A percentile compares a stretch with the other conserved stretches of the same genome.
These are phyloP conservation scores for Acrocephalus arundinaceus DNA, from an alignment of 2,113 vertebrate genomes.

Conservation along the genomic window DNA sequence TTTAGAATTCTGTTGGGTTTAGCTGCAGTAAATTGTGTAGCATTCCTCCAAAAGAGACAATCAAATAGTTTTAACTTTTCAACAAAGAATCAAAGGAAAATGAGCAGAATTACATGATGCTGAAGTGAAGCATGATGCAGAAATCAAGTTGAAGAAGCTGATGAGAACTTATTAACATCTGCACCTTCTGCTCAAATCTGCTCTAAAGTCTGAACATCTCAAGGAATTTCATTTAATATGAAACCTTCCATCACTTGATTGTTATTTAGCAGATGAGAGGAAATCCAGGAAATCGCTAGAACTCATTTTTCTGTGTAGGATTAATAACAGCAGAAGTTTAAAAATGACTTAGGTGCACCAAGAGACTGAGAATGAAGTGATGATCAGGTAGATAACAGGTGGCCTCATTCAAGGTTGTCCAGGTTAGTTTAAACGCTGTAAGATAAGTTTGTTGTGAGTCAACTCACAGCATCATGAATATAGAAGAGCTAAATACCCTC, in stretches of 20 bases:
- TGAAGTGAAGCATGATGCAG: background rate
- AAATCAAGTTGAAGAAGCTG: constrained; percentile 27
- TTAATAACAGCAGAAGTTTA: constrained; percentile 33
- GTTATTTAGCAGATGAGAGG: constrained; percentile 28
- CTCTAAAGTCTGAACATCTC: constrained; percentile 1
- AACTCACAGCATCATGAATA: constrained; percentile 38
- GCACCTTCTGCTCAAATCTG: constrained; percentile 18
- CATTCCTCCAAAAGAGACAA: background rate
- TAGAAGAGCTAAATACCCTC: background rate
- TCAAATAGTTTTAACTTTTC: background rate
- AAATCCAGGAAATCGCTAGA: constrained; percentile 31
- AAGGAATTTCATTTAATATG: constrained; percentile 16
- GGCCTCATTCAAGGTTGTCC: constrained; percentile 2
- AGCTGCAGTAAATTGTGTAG: background rate
- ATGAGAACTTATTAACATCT: constrained; percentile 25
- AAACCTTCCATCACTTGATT: background rate
- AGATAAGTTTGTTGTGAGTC: constrained; percentile 34
- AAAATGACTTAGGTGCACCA: background rate
- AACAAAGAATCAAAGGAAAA: background rate
- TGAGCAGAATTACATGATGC: background rate
- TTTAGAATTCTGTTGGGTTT: background rate
- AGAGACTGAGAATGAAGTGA: constrained; percentile 23
- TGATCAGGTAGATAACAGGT: constrained; percentile 50
- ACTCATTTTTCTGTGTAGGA: constrained; percentile 45
- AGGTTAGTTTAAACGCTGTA: constrained; percentile 2